phyloP scores from a whole-genome alignment of 1,140 invertebrate species.

The Orchesella cincta region DNA sequence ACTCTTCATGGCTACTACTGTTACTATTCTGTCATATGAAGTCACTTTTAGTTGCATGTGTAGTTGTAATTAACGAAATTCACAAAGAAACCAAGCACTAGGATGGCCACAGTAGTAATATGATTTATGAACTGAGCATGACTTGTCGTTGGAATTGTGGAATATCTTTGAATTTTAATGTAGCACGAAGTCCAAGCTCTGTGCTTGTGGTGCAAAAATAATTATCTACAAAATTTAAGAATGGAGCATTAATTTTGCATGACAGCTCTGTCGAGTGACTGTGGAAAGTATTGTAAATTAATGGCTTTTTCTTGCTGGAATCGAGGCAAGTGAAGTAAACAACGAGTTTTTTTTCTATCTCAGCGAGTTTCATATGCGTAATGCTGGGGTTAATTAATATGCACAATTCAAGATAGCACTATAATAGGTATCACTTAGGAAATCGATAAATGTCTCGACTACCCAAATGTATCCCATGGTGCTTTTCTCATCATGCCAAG shows the following conservation, averaged over 20 bases:
- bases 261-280: neutral
- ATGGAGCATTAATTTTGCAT: neutral
- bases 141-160: neutral
- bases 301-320: neutral
- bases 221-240: neutral
- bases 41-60: neutral
- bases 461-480: neutral
- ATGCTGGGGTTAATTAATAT: slow-evolving; percentile 10
- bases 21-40: no score
- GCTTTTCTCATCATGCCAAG: slow-evolving; percentile 2
- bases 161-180: neutral
- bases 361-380: neutral
- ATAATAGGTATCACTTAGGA: neutral
- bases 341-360: neutral
- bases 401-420: neutral
- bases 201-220: neutral
- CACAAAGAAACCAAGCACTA: neutral
- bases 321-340: neutral
- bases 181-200: neutral
- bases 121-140: slow-evolving; percentile 26
- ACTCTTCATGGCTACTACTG: no score
- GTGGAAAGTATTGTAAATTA: neutral
- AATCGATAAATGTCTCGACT: neutral
- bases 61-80: slow-evolving; percentile 21
- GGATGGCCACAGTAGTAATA: neutral